Conservation (phyloP, 37 sponge, comb jelly and placozoan species). For the Theonella swinhoei region DNA sequence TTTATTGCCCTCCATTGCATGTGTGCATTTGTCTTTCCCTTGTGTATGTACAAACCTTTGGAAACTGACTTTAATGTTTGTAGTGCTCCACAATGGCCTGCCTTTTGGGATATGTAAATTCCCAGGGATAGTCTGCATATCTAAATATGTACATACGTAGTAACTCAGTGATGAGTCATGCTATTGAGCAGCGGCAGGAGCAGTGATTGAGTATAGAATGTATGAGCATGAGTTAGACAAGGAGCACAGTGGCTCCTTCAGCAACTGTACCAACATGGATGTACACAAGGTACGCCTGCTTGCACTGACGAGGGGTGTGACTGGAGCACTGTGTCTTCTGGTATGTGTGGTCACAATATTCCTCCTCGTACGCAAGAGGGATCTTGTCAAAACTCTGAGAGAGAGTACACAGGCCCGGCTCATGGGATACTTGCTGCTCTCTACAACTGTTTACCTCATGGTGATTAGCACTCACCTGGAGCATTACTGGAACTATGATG, state of each 20-base stretch:
- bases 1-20: too few relatives aligned
- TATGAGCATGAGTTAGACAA: neutral
- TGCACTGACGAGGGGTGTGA: conserved; percentile 13
- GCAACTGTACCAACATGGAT: neutral
- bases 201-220: too few relatives aligned
- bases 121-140: too few relatives aligned
- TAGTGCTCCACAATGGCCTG: too few relatives aligned
- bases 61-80: too few relatives aligned
- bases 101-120: too few relatives aligned
- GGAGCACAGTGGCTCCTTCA: neutral
- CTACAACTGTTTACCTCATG: neutral
- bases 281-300: neutral
- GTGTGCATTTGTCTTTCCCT: too few relatives aligned
- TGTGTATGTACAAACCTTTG: too few relatives aligned
- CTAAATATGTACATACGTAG: too few relatives aligned
- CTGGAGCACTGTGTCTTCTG: neutral
- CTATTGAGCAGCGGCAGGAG: too few relatives aligned
- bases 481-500: neutral
- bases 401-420: conserved; percentile 12
- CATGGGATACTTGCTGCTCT: conserved; percentile 12
- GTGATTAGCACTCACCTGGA: neutral
- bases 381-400: neutral
- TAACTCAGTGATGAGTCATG: too few relatives aligned
- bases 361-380: neutral
- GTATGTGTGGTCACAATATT: neutral